Percentiles rank a stretch among this genome's conserved stretches.
Evolutionary conservation across 30 jellyfish, hydroid and myxozoan genomes (phyloP).

Genomic region (Catostylus mosaicus): DNA sequence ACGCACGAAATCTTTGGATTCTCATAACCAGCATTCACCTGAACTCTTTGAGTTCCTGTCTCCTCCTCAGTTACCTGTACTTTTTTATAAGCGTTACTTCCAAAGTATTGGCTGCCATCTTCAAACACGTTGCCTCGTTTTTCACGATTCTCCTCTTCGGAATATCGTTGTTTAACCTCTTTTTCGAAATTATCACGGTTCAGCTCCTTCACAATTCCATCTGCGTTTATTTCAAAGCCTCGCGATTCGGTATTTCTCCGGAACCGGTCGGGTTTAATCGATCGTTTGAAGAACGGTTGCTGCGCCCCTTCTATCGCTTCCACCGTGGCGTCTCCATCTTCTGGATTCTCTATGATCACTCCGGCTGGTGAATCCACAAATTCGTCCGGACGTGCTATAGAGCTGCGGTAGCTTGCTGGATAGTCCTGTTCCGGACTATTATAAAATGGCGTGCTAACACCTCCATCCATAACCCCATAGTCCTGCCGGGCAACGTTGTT

Average conservation of each 20-base stretch:
- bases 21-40: constrained; percentile 98
- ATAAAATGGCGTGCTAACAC: constrained; percentile 51
- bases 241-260: constrained; percentile 30
- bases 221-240: constrained; percentile 32
- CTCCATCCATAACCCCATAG: constrained; percentile 43
- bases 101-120: constrained; percentile 23
- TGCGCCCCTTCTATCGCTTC: constrained; percentile 28
- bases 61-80: constrained; percentile 98
- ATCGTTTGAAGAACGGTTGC: not conserved
- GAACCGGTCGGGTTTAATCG: constrained; percentile 12
- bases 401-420: constrained; percentile 56
- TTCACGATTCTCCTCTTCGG: constrained; percentile 14
- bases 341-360: constrained; percentile 48
- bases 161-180: constrained; percentile 13
- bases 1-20: constrained; percentile 94
- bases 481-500: constrained; percentile 59
- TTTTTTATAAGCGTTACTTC: constrained; percentile 64
- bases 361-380: constrained; percentile 39
- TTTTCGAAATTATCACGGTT: constrained; percentile 15
- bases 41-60: constrained; percentile 99
- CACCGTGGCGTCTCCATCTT: constrained; percentile 27
- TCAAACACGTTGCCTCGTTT: constrained; percentile 26
- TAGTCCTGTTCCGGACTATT: constrained; percentile 39
- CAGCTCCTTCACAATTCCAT: constrained; percentile 26
- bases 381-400: constrained; percentile 57